Conservation (phyloP, 1,140 invertebrate genomes). For the Drosophila pruinosa region DNA sequence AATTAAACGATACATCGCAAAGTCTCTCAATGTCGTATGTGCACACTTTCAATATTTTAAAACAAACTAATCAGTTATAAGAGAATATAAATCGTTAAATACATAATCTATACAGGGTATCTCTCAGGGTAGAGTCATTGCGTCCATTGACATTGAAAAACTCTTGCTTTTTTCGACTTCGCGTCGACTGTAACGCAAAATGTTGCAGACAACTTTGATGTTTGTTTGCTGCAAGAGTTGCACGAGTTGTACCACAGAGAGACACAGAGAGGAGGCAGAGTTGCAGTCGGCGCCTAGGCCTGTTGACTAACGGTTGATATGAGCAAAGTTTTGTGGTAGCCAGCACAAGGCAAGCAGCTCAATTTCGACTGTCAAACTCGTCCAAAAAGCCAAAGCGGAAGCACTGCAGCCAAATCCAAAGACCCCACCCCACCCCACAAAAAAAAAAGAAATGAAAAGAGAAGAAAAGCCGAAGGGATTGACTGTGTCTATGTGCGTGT, state of each 20-base stretch:
- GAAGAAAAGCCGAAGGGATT: background rate
- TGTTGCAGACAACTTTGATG: slow-evolving; percentile 21
- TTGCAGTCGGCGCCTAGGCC: slow-evolving; percentile 37
- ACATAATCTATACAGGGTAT: background rate
- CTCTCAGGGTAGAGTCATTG: background rate
- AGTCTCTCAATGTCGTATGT: too few species aligned
- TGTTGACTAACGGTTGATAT: slow-evolving; percentile 48
- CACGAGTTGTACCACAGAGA: background rate
- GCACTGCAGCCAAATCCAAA: slow-evolving; percentile 26
- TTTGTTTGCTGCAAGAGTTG: slow-evolving; percentile 7
- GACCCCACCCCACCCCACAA: background rate
- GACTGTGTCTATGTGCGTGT: background rate
- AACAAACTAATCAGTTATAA: too few species aligned
- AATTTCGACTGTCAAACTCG: slow-evolving; percentile 29
- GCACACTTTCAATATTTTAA: too few species aligned
- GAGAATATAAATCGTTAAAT: too few species aligned
- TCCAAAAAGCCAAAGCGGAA: slow-evolving; percentile 32
- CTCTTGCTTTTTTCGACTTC: background rate
- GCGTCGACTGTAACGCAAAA: background rate
- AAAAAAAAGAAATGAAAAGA: background rate
- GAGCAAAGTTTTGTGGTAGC: slow-evolving; percentile 50
- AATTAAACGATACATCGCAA: too few species aligned
- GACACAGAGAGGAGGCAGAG: background rate
- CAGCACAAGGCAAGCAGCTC: slow-evolving; percentile 15
- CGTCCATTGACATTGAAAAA: slow-evolving; percentile 1